Evolutionary conservation across 2,888 invertebrate species (phyloP).

Genomic region (Drosophila gaucha): DNA sequence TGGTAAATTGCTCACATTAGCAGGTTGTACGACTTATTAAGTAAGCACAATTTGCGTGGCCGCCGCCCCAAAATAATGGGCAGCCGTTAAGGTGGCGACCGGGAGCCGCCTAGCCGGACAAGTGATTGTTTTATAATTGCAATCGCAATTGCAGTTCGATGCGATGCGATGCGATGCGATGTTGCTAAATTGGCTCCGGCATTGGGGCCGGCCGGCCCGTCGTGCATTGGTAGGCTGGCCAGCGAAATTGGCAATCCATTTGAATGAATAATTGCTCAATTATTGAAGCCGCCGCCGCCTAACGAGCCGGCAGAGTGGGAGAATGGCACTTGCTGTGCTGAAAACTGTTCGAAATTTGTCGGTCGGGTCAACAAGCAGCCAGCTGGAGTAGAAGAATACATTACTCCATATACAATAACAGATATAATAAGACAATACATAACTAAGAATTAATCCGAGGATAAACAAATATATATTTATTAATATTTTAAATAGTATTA

Average conservation of each 20-base stretch:
- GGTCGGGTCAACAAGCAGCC: slow-evolving; percentile 30
- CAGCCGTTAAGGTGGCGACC: slow-evolving; percentile 76
- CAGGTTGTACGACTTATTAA: slow-evolving; percentile 84
- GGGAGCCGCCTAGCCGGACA: slow-evolving; percentile 75
- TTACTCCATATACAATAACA: background rate
- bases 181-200: slow-evolving; percentile 67
- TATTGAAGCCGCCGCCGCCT: slow-evolving; percentile 71
- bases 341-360: slow-evolving; percentile 72
- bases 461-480: background rate
- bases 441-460: background rate
- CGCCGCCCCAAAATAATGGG: slow-evolving; percentile 80
- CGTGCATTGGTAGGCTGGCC: slow-evolving; percentile 62
- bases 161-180: slow-evolving; percentile 43
- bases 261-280: slow-evolving; percentile 84
- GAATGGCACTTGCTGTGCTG: slow-evolving; percentile 56
- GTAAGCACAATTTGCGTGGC: slow-evolving; percentile 84
- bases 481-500: background rate
- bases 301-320: slow-evolving; percentile 45
- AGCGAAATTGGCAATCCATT: slow-evolving; percentile 83
- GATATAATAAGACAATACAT: no score
- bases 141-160: slow-evolving; percentile 80
- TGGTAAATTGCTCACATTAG: slow-evolving; percentile 84
- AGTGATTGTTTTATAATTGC: slow-evolving; percentile 84
- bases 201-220: slow-evolving; percentile 18
- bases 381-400: background rate